These are phyloP conservation scores for Agonum fuliginosum DNA, from an alignment of 2,888 invertebrate species.

Conservation along the genomic window DNA sequence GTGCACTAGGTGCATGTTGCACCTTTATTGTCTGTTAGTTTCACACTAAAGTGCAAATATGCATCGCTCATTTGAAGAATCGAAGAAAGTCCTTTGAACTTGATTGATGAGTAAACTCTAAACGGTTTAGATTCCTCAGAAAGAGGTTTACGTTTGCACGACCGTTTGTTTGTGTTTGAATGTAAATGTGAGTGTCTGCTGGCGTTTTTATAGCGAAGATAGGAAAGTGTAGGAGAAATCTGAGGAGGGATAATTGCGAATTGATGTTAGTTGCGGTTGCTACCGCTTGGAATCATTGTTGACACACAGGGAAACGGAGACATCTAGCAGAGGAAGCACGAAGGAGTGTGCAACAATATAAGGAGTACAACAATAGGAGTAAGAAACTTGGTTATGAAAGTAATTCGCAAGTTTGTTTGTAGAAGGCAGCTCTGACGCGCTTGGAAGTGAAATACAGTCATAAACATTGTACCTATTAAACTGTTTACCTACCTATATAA, in stretches of 20 bases:
- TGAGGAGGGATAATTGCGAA: slow-evolving; percentile 17
- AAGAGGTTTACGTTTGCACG: neutral
- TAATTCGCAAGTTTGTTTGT: no score
- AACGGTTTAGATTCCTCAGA: slow-evolving; percentile 1
- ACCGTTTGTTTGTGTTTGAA: slow-evolving; percentile 4
- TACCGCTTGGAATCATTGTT: slow-evolving; percentile 7
- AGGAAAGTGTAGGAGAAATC: slow-evolving; percentile 32
- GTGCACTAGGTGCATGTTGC: no score
- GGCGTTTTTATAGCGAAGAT: neutral
- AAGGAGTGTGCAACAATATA: slow-evolving; percentile 21
- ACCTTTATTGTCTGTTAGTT: no score
- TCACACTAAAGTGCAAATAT: slow-evolving; percentile 22
- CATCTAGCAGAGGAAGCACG: slow-evolving; percentile 1
- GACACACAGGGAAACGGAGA: neutral
- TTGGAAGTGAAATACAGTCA: no score
- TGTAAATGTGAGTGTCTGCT: neutral
- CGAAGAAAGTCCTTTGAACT: slow-evolving; percentile 35
- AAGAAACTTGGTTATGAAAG: no score
- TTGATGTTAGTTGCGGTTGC: slow-evolving; percentile 7
- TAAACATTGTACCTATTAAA: no score
- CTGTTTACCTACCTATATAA: no score
- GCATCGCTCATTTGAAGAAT: slow-evolving; percentile 14
- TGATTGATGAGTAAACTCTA: neutral
- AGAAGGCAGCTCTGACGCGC: no score
- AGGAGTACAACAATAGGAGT: no score